Percentiles rank a stretch among this genome's conserved stretches.
Evolutionary conservation across 1,140 invertebrate genomes (phyloP).

Genomic region (Pectinophora gossypiella): DNA sequence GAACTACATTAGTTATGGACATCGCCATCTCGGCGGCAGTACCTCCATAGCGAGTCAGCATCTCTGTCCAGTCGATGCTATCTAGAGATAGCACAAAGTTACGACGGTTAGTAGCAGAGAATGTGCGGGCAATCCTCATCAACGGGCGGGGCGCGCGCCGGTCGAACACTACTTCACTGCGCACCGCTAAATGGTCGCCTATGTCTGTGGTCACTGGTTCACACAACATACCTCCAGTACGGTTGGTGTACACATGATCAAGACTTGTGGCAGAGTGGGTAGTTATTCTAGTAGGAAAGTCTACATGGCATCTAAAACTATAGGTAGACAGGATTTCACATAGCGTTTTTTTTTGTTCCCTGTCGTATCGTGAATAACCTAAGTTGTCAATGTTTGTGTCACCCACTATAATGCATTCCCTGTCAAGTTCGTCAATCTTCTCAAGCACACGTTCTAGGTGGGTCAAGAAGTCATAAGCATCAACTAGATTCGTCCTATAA

Average conservation of each 20-base stretch:
- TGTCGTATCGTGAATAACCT: too few relatives aligned
- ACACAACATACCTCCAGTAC: neutral
- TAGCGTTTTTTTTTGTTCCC: neutral
- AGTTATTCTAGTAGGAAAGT: conserved; percentile 3
- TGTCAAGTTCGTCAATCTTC: neutral
- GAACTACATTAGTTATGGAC: too few relatives aligned
- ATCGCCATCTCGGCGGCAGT: too few relatives aligned
- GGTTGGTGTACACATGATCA: conserved; percentile 1
- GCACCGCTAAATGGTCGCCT: conserved; percentile 3
- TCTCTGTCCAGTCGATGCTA: too few relatives aligned
- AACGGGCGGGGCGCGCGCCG: too few relatives aligned
- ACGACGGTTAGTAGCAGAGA: too few relatives aligned
- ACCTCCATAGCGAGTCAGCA: too few relatives aligned
- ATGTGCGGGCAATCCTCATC: too few relatives aligned
- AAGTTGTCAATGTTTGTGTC: neutral
- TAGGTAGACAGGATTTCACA: neutral
- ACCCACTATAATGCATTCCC: neutral
- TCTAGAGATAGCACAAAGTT: too few relatives aligned
- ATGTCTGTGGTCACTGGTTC: neutral
- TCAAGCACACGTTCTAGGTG: conserved; percentile 1
- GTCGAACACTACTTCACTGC: neutral
- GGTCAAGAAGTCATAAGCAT: neutral
- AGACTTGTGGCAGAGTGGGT: neutral
- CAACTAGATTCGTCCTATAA: neutral
- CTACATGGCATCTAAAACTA: neutral